Evolutionary conservation across 2,113 vertebrate species (phyloP).

Genomic region (Heloderma charlesbogerti): DNA sequence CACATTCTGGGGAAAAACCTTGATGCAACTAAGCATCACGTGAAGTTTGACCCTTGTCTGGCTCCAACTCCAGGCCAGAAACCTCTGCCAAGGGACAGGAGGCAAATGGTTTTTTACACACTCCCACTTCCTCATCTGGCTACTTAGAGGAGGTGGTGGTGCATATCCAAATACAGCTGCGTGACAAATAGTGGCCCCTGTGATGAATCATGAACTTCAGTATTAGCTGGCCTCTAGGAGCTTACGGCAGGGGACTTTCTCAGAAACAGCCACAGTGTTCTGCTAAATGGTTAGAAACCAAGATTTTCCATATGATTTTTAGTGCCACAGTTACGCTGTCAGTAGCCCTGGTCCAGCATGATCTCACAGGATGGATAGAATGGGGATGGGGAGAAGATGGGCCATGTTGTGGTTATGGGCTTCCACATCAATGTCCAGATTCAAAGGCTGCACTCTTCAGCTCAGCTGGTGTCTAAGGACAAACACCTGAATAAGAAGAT

Average conservation of each 20-base stretch:
- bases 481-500: background rate
- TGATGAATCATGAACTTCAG: background rate
- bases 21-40: background rate
- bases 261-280: background rate
- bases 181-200: background rate
- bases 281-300: background rate
- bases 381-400: background rate
- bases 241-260: background rate
- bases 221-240: background rate
- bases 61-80: background rate
- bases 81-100: background rate
- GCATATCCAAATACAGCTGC: background rate
- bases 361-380: background rate
- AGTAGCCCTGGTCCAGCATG: background rate
- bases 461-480: background rate
- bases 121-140: background rate
- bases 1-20: background rate
- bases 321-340: background rate
- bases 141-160: background rate
- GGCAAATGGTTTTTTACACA: background rate
- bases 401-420: no score
- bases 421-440: background rate
- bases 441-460: background rate
- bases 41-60: background rate
- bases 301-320: background rate